Conservation (phyloP, 30 jellyfish, hydroid and myxozoan species). For the Mastigias papua region DNA sequence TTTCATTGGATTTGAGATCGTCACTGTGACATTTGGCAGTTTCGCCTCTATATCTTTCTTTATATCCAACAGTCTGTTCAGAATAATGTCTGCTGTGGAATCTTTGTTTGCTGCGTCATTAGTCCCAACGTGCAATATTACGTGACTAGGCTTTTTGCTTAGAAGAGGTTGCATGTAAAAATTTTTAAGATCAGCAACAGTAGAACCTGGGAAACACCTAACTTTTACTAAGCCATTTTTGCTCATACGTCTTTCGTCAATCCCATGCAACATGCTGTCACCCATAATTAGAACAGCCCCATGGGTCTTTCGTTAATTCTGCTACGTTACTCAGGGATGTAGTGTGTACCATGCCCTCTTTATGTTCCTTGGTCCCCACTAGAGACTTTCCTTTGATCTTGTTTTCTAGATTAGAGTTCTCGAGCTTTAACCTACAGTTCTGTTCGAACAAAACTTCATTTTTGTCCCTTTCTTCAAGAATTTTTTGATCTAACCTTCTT, state of each 20-base stretch:
- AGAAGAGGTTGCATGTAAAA: not conserved
- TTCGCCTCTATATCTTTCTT: not conserved
- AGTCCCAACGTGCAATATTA: not conserved
- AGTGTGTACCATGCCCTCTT: not conserved
- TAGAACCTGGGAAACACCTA: not conserved
- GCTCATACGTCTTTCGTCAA: slow-evolving; percentile 10
- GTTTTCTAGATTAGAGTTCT: not conserved
- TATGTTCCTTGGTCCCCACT: not conserved
- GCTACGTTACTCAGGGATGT: not conserved
- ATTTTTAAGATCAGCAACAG: not conserved
- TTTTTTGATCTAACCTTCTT: not conserved
- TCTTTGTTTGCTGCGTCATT: not conserved
- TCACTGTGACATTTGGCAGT: not conserved
- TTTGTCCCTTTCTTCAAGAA: not conserved
- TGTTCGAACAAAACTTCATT: not conserved
- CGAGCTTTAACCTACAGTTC: not conserved
- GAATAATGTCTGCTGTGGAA: not conserved
- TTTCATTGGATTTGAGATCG: not conserved
- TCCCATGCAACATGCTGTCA: slow-evolving; percentile 27
- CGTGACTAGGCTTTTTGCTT: not conserved
- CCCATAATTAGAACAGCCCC: slow-evolving; percentile 15
- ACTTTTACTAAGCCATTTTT: not conserved
- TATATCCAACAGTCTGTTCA: not conserved
- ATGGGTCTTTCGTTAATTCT: not conserved
- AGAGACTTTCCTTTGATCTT: not conserved